Evolutionary conservation across 2,113 vertebrate genomes (phyloP).

Genomic region (Microcebus tavaratra): DNA sequence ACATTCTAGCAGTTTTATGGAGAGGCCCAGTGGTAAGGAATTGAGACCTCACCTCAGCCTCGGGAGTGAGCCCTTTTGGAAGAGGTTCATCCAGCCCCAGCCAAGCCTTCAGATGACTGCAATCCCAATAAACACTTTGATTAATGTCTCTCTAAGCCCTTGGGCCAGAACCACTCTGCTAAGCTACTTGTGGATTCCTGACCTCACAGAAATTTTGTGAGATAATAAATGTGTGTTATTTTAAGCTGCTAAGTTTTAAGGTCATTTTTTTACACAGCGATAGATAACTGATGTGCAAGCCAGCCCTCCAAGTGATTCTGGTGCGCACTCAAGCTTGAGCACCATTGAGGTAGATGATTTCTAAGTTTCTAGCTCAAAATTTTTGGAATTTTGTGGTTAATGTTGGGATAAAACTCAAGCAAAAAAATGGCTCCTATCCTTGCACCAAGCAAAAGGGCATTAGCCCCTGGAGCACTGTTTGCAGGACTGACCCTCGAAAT

Average conservation of each 20-base stretch:
- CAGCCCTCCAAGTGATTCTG: neutral
- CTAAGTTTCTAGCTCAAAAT: constrained; percentile 12
- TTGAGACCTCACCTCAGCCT: neutral
- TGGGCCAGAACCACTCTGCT: neutral
- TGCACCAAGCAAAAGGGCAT: neutral
- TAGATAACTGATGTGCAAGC: neutral
- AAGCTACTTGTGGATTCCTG: neutral
- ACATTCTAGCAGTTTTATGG: neutral
- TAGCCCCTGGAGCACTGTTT: neutral
- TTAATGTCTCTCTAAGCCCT: neutral
- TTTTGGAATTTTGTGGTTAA: constrained; percentile 12
- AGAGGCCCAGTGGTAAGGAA: neutral
- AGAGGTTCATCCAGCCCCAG: neutral
- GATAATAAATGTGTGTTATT: neutral
- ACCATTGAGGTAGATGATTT: neutral
- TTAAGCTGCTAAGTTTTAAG: neutral
- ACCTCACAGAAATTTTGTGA: neutral
- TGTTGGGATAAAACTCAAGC: constrained; percentile 16
- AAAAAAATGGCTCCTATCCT: neutral
- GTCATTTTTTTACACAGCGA: neutral
- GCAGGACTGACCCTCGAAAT: neutral
- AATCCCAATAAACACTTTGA: neutral
- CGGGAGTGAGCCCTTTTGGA: neutral
- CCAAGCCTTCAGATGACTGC: neutral
- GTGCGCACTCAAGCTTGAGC: neutral